These are phyloP conservation scores for Mellilla xanthometata DNA, from an alignment of 2,888 invertebrate genomes.

Conservation along the genomic window DNA sequence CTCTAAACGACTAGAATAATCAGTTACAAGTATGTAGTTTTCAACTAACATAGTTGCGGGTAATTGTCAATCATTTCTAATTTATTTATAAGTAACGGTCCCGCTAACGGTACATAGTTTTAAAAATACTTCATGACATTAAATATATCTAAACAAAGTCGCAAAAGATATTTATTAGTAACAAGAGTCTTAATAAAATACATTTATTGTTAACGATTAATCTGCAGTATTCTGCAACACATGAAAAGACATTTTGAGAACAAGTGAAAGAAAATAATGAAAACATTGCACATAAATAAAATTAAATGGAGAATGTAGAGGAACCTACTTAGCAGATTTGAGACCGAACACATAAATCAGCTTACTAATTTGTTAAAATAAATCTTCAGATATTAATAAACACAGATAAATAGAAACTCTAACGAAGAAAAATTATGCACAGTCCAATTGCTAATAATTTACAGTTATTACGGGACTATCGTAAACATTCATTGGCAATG, in stretches of 20 bases:
- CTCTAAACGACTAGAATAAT: too few species aligned
- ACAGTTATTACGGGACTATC: constrained; percentile 28
- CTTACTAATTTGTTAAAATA: background rate
- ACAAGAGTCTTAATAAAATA: too few species aligned
- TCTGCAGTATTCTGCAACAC: too few species aligned
- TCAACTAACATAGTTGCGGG: constrained; percentile 9
- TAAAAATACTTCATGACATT: constrained; percentile 7
- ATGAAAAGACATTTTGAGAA: too few species aligned
- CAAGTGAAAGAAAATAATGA: too few species aligned
- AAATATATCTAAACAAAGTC: constrained; percentile 2
- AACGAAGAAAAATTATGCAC: constrained; percentile 18
- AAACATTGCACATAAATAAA: too few species aligned
- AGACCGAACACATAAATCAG: constrained; percentile 15
- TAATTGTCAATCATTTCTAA: constrained; percentile 19
- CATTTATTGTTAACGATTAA: too few species aligned
- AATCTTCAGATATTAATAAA: constrained; percentile 11
- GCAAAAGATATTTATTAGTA: too few species aligned
- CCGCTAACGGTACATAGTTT: constrained; percentile 18
- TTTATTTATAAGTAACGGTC: constrained; percentile 18
- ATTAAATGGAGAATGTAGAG: too few species aligned
- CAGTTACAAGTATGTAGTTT: too few species aligned
- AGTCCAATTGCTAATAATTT: constrained; percentile 21
- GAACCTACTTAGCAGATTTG: constrained; percentile 1
- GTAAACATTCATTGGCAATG: constrained; percentile 24
- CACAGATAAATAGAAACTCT: constrained; percentile 11